These are phyloP conservation scores for Crotalus helleri DNA, from an alignment of 2,113 vertebrate genomes.

Conservation along the genomic window DNA sequence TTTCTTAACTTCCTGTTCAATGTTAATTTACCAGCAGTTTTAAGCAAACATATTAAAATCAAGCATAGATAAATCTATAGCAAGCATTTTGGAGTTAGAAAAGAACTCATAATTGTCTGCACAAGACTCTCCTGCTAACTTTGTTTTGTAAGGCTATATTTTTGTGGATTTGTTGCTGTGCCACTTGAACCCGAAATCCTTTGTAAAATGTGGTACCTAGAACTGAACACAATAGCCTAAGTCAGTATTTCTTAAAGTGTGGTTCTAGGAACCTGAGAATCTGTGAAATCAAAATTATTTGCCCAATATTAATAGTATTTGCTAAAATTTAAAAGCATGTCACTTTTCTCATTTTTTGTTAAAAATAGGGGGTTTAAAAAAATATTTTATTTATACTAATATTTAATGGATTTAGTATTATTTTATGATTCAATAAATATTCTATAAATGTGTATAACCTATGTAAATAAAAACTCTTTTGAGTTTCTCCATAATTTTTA, in stretches of 20 bases:
- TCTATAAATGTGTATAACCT: background rate
- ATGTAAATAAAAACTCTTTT: background rate
- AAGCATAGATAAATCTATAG: slow-evolving; percentile 1
- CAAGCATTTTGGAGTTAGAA: background rate
- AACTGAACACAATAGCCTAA: background rate
- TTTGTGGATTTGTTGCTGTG: background rate
- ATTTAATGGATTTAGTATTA: background rate
- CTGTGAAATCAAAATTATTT: background rate
- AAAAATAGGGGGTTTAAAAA: background rate
- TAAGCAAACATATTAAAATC: slow-evolving; percentile 8
- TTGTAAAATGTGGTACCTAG: background rate
- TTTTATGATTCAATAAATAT: background rate
- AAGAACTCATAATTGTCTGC: background rate
- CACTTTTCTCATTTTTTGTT: background rate
- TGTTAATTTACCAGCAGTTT: background rate
- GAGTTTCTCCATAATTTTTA: background rate
- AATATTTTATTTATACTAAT: background rate
- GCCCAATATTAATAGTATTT: background rate
- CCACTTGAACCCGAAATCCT: background rate
- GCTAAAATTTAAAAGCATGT: background rate
- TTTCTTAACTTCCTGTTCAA: background rate
- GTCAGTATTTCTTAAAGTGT: background rate
- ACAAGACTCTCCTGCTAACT: background rate
- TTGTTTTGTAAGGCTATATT: background rate
- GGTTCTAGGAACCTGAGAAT: background rate